phyloP scores from a whole-genome alignment of 1,140 invertebrate species.

The Eurosta solidaginis region DNA sequence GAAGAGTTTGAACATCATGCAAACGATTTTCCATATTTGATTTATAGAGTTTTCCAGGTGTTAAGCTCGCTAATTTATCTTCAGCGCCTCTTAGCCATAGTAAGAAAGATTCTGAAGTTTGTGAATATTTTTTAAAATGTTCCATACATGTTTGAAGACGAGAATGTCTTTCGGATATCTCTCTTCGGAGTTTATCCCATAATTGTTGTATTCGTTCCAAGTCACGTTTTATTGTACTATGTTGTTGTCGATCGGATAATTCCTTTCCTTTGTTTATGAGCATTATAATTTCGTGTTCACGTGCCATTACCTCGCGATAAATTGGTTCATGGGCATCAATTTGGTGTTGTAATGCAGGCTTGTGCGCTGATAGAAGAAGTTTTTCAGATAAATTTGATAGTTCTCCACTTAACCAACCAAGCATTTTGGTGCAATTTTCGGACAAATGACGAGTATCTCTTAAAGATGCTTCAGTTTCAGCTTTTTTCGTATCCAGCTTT shows the following conservation, averaged over 20 bases:
- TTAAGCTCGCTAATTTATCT: constrained; percentile 79
- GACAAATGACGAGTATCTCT: constrained; percentile 85
- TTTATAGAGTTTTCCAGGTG: constrained; percentile 79
- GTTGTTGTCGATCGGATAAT: constrained; percentile 67
- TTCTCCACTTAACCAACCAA: constrained; percentile 86
- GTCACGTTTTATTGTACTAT: constrained; percentile 68
- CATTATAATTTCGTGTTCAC: constrained; percentile 94
- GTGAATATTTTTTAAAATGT: constrained; percentile 89
- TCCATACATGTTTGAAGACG: constrained; percentile 87
- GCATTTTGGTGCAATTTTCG: constrained; percentile 80
- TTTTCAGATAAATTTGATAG: constrained; percentile 75
- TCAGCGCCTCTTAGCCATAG: constrained; percentile 88
- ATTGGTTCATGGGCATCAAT: constrained; percentile 85
- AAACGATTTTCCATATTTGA: constrained; percentile 87
- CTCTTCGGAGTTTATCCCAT: constrained; percentile 88
- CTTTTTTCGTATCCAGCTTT: constrained; percentile 87
- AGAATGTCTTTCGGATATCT: constrained; percentile 81
- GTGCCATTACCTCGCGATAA: constrained; percentile 84
- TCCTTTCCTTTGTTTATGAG: constrained; percentile 88
- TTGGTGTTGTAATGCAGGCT: constrained; percentile 82
- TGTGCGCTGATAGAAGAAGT: constrained; percentile 83
- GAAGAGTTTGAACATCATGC: constrained; percentile 85
- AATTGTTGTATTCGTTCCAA: constrained; percentile 84
- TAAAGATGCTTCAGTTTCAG: constrained; percentile 85
- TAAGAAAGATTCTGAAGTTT: constrained; percentile 80